These are phyloP conservation scores for Ictidomys tridecemlineatus DNA, from an alignment of 2,113 vertebrate genomes.

Conservation along the genomic window DNA sequence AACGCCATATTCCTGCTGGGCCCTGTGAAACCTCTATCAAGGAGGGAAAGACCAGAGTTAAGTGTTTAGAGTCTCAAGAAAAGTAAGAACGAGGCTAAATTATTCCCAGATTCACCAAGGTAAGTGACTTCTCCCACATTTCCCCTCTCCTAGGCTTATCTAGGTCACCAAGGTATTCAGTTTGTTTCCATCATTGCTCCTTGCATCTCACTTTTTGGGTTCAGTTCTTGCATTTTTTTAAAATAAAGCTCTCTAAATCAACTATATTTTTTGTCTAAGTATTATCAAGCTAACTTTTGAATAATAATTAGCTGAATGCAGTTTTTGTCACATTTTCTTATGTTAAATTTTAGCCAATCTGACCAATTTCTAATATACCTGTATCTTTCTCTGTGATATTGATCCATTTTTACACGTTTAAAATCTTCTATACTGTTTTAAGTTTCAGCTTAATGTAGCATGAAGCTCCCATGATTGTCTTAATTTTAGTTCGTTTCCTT, in stretches of 20 bases:
- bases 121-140: not conserved
- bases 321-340: not conserved
- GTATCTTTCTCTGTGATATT: not conserved
- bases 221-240: not conserved
- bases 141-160: not conserved
- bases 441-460: not conserved
- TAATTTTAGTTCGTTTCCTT: not conserved
- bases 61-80: not conserved
- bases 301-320: too few relatives aligned
- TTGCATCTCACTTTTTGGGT: not conserved
- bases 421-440: not conserved
- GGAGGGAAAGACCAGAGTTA: not conserved
- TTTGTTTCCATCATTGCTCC: not conserved
- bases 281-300: not conserved
- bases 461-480: not conserved
- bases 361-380: not conserved
- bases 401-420: not conserved
- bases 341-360: not conserved
- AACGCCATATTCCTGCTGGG: not conserved
- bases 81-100: not conserved
- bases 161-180: not conserved
- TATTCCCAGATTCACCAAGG: not conserved
- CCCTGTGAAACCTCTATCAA: not conserved
- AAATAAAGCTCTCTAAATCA: constrained; percentile 41
- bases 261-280: constrained; percentile 18